A percentile compares a stretch with the other conserved stretches of the same genome.
Evolutionary conservation across 2,797 vertebrate genomes (phyloP).

Genomic region (Myripristis murdjan): DNA sequence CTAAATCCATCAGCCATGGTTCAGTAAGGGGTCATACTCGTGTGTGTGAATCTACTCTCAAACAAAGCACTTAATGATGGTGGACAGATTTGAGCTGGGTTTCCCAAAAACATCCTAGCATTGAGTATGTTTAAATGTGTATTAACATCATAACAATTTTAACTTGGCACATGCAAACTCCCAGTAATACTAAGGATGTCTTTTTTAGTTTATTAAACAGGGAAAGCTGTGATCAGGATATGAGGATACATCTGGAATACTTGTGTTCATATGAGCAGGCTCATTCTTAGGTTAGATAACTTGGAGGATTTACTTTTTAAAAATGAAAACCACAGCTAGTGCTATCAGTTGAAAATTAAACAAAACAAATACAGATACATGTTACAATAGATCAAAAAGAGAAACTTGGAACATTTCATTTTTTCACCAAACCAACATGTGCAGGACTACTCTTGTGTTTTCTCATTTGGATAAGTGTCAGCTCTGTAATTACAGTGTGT

Average conservation of each 20-base stretch:
- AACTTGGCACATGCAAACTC: not conserved
- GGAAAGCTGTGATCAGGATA: slow-evolving; percentile 12
- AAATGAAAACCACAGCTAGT: not conserved
- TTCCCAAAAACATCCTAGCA: slow-evolving; percentile 29
- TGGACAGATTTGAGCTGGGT: slow-evolving; percentile 3
- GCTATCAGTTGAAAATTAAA: not conserved
- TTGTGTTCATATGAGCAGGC: slow-evolving; percentile 8
- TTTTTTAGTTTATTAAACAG: slow-evolving; percentile 2
- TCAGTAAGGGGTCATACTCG: not conserved
- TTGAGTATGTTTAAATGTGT: not conserved
- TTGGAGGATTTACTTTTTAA: not conserved
- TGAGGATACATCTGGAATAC: slow-evolving; percentile 14
- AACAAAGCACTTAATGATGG: slow-evolving; percentile 7
- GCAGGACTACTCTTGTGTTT: not conserved
- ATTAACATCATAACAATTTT: not conserved
- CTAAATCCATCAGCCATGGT: slow-evolving; percentile 9
- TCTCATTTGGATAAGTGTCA: not conserved
- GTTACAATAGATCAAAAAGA: slow-evolving; percentile 5
- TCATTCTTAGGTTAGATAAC: not conserved
- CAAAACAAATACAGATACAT: not conserved
- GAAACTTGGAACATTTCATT: not conserved
- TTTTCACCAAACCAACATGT: not conserved
- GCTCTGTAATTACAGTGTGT: slow-evolving; percentile 4
- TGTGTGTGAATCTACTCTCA: slow-evolving; percentile 31
- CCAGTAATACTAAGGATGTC: slow-evolving; percentile 10